Conservation (phyloP, 2,797 vertebrate species). For the Falco peregrinus region DNA sequence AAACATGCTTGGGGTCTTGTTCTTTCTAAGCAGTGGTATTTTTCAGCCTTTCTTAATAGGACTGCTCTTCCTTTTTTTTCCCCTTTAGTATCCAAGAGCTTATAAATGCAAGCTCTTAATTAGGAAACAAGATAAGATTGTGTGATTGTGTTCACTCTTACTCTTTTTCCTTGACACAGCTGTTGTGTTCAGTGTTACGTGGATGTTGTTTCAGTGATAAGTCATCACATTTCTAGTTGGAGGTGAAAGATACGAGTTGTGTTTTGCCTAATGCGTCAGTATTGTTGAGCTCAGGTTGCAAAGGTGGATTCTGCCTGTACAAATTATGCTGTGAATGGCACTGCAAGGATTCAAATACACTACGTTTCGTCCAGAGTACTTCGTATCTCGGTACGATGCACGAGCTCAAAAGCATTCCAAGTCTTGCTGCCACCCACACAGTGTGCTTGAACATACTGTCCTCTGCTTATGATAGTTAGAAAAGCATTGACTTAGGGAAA, state of each 20-base stretch:
- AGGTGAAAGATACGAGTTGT: not conserved
- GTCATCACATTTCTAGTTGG: not conserved
- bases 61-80: not conserved
- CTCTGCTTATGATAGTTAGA: not conserved
- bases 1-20: not conserved
- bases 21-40: not conserved
- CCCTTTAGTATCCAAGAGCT: not conserved
- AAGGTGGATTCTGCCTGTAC: not conserved
- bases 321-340: not conserved
- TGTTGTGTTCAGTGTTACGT: not conserved
- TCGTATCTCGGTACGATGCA: not conserved
- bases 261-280: not conserved
- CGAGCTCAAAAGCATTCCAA: not conserved
- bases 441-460: not conserved
- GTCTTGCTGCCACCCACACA: not conserved
- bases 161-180: constrained; percentile 23
- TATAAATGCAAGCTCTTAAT: constrained; percentile 2
- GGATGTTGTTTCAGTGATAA: constrained; percentile 20
- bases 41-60: not conserved
- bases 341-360: not conserved
- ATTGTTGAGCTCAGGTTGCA: not conserved
- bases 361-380: not conserved
- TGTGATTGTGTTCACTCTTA: not conserved
- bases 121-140: constrained; percentile 34
- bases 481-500: not conserved